Percentiles rank a stretch among this genome's conserved stretches.
phyloP scores from a whole-genome alignment of 30 jellyfish, hydroid and myxozoan species.

The Cassiopea andromeda region DNA sequence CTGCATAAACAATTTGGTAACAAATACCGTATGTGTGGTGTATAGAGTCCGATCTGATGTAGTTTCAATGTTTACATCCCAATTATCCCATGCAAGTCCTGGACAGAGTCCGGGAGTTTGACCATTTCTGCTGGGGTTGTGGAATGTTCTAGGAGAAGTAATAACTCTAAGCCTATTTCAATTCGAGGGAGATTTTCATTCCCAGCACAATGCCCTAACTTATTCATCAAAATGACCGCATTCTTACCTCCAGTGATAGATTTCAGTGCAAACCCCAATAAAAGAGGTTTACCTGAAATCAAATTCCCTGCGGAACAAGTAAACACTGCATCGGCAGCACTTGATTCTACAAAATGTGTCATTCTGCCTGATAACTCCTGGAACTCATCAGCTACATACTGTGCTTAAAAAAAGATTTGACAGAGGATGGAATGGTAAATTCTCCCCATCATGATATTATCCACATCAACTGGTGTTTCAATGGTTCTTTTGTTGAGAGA shows the following conservation, averaged over 20 bases:
- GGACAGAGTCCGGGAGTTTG: not conserved
- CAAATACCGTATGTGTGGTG: conserved; percentile 14
- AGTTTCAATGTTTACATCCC: conserved; percentile 10
- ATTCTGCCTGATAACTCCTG: not conserved
- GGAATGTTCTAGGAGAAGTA: not conserved
- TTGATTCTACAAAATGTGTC: not conserved
- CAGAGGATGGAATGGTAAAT: not conserved
- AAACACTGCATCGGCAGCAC: conserved; percentile 21
- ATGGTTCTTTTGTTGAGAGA: not conserved
- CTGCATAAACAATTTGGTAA: not conserved
- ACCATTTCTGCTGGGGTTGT: not conserved
- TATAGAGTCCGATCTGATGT: conserved; percentile 10
- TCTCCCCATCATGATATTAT: not conserved
- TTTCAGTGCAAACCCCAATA: not conserved
- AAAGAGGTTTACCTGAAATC: conserved; percentile 13
- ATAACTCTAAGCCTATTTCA: not conserved
- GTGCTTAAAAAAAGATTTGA: not conserved
- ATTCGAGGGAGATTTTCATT: conserved; percentile 1
- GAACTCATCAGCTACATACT: not conserved
- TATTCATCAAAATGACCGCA: conserved; percentile 5
- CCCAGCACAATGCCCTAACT: not conserved
- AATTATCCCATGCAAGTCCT: conserved; percentile 12
- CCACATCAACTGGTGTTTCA: conserved; percentile 7
- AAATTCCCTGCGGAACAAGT: conserved; percentile 1
- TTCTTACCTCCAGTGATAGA: conserved; percentile 9